Evolutionary conservation across 2,888 invertebrate genomes (phyloP).

Genomic region (Leptinotarsa rubiginosa): DNA sequence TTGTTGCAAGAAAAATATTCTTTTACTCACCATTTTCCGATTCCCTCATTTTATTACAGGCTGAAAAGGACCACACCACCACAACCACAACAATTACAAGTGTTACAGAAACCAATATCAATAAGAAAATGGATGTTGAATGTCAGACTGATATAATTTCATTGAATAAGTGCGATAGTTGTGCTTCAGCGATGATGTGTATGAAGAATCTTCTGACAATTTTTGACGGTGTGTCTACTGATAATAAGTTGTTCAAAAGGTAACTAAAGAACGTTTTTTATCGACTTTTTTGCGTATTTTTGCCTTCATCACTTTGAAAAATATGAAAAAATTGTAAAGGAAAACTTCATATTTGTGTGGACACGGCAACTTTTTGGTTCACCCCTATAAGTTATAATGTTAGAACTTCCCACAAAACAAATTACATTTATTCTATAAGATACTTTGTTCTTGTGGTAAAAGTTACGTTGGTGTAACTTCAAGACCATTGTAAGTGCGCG

Average conservation of each 20-base stretch:
- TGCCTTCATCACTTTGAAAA: neutral
- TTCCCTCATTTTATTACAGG: neutral
- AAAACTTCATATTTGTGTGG: too few species aligned
- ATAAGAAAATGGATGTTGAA: slow-evolving; percentile 17
- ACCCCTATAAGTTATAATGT: too few species aligned
- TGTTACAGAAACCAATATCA: neutral
- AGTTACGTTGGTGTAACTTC: too few species aligned
- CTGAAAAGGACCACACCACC: neutral
- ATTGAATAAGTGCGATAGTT: slow-evolving; percentile 50
- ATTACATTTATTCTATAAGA: too few species aligned
- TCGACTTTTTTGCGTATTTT: neutral
- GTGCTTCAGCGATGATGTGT: slow-evolving; percentile 48
- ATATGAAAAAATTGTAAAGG: too few species aligned
- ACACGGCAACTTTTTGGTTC: too few species aligned
- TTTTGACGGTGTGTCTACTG: slow-evolving; percentile 18
- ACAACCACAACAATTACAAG: neutral
- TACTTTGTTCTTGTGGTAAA: too few species aligned
- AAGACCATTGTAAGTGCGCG: too few species aligned
- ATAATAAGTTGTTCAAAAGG: slow-evolving; percentile 4
- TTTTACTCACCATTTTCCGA: too few species aligned
- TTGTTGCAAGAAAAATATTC: too few species aligned
- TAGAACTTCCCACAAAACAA: too few species aligned
- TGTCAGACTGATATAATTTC: slow-evolving; percentile 47
- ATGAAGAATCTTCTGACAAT: slow-evolving; percentile 39
- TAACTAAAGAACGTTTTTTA: neutral